phyloP scores from a whole-genome alignment of 2,113 vertebrate genomes.

The Cebidichthys violaceus region DNA sequence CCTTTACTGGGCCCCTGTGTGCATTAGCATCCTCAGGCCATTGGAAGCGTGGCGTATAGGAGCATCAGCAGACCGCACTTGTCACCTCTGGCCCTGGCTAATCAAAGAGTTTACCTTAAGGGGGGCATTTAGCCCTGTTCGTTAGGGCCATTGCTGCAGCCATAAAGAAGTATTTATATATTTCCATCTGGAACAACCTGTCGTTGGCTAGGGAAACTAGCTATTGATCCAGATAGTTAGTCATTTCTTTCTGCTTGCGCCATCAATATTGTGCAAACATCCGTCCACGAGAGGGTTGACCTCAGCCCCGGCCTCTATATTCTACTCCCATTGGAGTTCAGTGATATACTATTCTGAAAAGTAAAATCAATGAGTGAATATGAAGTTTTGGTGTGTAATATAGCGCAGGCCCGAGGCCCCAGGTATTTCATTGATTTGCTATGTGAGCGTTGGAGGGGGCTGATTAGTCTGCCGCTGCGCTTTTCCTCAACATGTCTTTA shows the following conservation, averaged over 20 bases:
- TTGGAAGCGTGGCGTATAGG: slow-evolving; percentile 86
- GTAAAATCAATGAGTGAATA: slow-evolving; percentile 99
- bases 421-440: slow-evolving; percentile 84
- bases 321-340: slow-evolving; percentile 96
- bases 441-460: slow-evolving; percentile 73
- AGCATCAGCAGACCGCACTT: slow-evolving; percentile 83
- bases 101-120: slow-evolving; percentile 99
- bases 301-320: slow-evolving; percentile 94
- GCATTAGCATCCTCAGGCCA: slow-evolving; percentile 83
- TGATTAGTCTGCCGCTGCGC: slow-evolving; percentile 82
- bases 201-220: slow-evolving; percentile 92
- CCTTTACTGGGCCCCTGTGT: slow-evolving; percentile 73
- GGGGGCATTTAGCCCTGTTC: slow-evolving; percentile 95
- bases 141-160: slow-evolving; percentile 90
- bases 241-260: slow-evolving; percentile 95
- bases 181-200: slow-evolving; percentile 93
- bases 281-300: slow-evolving; percentile 94
- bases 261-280: slow-evolving; percentile 97
- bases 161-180: slow-evolving; percentile 94
- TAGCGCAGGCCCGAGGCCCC: slow-evolving; percentile 88
- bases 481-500: slow-evolving; percentile 76
- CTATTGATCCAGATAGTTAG: slow-evolving; percentile 99
- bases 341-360: slow-evolving; percentile 98
- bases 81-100: slow-evolving; percentile 96
- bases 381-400: slow-evolving; percentile 95